A percentile compares a stretch with the other conserved stretches of the same genome.
Conservation (phyloP, 1,140 invertebrate genomes). For the Apocrypta bakeri region DNA sequence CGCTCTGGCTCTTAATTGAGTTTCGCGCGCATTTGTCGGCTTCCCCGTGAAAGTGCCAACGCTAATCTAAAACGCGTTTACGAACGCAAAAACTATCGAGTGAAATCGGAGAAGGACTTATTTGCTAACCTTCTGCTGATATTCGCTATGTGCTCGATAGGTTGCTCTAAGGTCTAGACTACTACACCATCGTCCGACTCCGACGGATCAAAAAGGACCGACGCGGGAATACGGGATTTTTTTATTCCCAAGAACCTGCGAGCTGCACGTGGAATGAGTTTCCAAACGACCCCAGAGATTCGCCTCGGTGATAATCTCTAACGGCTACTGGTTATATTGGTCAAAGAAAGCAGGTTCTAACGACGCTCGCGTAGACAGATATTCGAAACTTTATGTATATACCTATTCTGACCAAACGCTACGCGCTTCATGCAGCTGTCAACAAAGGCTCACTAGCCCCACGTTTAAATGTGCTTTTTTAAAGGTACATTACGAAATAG, state of each 20-base stretch:
- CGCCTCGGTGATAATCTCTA: slow-evolving; percentile 68
- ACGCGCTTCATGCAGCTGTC: background rate
- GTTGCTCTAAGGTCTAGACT: slow-evolving; percentile 8
- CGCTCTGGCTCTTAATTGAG: slow-evolving; percentile 60
- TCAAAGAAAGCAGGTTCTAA: slow-evolving; percentile 32
- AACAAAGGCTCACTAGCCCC: background rate
- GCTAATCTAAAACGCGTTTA: slow-evolving; percentile 68
- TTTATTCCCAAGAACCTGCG: background rate
- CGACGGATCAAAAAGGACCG: slow-evolving; percentile 64
- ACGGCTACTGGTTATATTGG: slow-evolving; percentile 67
- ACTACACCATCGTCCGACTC: slow-evolving; percentile 54
- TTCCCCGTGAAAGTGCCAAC: slow-evolving; percentile 54
- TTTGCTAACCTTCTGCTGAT: background rate
- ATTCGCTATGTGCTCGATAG: slow-evolving; percentile 54
- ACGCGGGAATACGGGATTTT: background rate
- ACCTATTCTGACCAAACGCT: background rate
- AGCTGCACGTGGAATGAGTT: slow-evolving; percentile 60
- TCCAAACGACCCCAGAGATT: slow-evolving; percentile 60
- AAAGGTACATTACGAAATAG: background rate
- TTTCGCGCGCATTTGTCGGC: slow-evolving; percentile 49
- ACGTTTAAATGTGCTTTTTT: background rate
- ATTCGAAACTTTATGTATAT: background rate
- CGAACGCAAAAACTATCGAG: slow-evolving; percentile 69
- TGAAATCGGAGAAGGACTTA: slow-evolving; percentile 67
- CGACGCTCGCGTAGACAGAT: background rate